These are phyloP conservation scores for Noturus placidus DNA, from an alignment of 2,113 vertebrate species.

Conservation along the genomic window DNA sequence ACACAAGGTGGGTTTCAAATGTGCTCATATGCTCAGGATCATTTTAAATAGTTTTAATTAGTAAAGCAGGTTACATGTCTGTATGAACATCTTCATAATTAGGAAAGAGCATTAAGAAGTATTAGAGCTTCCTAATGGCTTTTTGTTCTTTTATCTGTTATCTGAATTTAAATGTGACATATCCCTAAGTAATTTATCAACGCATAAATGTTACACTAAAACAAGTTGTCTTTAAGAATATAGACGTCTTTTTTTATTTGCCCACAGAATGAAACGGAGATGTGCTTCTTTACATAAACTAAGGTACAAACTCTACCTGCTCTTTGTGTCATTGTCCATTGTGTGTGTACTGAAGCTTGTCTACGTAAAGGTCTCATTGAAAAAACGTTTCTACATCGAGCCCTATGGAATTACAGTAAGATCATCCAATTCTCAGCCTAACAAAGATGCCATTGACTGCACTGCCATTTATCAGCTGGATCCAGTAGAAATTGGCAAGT, in stretches of 20 bases:
- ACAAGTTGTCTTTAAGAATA: not conserved
- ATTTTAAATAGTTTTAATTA: not conserved
- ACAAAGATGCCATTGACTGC: constrained; percentile 77
- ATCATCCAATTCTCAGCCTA: constrained; percentile 65
- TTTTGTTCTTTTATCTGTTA: not conserved
- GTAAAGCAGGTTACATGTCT: not conserved
- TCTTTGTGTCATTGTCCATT: constrained; percentile 56
- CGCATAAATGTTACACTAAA: not conserved
- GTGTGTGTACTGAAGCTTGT: constrained; percentile 58
- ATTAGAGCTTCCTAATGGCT: not conserved
- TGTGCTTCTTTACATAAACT: constrained; percentile 62
- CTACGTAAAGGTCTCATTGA: constrained; percentile 58
- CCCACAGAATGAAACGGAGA: constrained; percentile 81
- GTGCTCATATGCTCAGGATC: too few relatives aligned
- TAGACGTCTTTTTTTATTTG: constrained; percentile 26
- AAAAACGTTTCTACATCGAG: constrained; percentile 69
- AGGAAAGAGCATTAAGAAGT: not conserved
- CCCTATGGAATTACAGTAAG: constrained; percentile 68
- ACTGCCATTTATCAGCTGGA: constrained; percentile 82
- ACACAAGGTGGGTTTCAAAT: constrained; percentile 53
- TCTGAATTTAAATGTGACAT: not conserved
- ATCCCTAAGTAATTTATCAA: not conserved
- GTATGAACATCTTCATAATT: not conserved
- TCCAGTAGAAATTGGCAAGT: constrained; percentile 85
- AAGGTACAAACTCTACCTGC: constrained; percentile 65